phyloP scores from a whole-genome alignment of 2,797 vertebrate species.

The Potorous gilbertii region DNA sequence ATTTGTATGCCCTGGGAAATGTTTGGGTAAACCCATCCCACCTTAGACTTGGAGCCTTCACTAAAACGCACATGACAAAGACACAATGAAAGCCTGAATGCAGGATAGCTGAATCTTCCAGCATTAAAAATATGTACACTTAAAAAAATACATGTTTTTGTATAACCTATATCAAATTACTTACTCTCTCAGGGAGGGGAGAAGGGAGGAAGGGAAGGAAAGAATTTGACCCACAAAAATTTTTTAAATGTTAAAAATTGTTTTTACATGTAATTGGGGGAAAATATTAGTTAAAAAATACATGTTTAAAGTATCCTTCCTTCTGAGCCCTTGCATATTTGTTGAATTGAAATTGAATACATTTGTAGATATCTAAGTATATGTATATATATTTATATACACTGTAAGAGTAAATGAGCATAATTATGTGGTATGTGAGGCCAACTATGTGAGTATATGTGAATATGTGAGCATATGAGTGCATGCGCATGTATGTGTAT shows the following conservation, averaged over 20 bases:
- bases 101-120: background rate
- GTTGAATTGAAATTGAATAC: background rate
- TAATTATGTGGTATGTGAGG: background rate
- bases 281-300: background rate
- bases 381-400: background rate
- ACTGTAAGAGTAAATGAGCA: background rate
- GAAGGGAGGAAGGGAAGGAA: background rate
- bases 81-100: background rate
- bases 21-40: background rate
- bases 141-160: background rate
- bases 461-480: background rate
- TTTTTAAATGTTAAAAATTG: background rate
- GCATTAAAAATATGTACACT: background rate
- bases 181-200: background rate
- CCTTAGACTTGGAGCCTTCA: background rate
- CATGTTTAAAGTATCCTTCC: background rate
- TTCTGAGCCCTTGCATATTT: background rate
- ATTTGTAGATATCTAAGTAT: background rate
- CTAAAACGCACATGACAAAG: background rate
- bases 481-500: background rate
- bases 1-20: background rate
- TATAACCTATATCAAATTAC: background rate
- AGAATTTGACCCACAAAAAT: no score
- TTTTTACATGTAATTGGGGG: background rate
- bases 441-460: background rate